Evolutionary conservation across 2,797 vertebrate species (phyloP).

Genomic region (Pristis pectinata): DNA sequence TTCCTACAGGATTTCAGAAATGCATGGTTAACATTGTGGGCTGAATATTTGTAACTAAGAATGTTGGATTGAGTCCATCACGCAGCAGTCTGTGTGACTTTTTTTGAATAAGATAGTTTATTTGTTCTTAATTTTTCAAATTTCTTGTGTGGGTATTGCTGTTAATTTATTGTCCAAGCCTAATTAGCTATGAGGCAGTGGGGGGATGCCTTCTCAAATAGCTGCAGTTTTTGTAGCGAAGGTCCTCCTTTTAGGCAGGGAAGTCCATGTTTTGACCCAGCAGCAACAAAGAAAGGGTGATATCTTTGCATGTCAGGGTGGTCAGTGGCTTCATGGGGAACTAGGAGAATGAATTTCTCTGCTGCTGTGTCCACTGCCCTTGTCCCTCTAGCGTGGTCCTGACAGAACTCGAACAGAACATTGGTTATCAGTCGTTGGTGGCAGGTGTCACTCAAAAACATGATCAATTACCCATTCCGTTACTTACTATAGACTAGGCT

Average conservation of each 20-base stretch:
- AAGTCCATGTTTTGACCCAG: neutral
- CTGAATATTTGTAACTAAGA: neutral
- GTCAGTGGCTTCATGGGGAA: too few relatives aligned
- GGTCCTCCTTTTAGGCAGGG: neutral
- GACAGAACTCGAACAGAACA: too few relatives aligned
- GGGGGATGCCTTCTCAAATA: neutral
- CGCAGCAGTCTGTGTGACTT: neutral
- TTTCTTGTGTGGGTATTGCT: neutral
- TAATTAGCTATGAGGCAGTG: neutral
- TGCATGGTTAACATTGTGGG: neutral
- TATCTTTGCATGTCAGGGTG: too few relatives aligned
- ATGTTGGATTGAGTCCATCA: slow-evolving; percentile 23
- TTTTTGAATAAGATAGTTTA: neutral
- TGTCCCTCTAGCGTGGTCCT: too few relatives aligned
- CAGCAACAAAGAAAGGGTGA: neutral
- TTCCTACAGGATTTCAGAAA: neutral
- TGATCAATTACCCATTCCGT: too few relatives aligned
- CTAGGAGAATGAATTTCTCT: too few relatives aligned
- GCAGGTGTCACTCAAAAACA: too few relatives aligned
- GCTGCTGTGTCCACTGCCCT: too few relatives aligned
- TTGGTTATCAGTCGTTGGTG: too few relatives aligned
- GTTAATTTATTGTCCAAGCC: neutral
- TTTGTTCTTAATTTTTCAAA: neutral
- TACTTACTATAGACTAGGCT: too few relatives aligned
- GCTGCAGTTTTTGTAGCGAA: neutral